These are phyloP conservation scores for Acanthurus leucopareius DNA, from an alignment of 2,797 vertebrate genomes.

Conservation along the genomic window DNA sequence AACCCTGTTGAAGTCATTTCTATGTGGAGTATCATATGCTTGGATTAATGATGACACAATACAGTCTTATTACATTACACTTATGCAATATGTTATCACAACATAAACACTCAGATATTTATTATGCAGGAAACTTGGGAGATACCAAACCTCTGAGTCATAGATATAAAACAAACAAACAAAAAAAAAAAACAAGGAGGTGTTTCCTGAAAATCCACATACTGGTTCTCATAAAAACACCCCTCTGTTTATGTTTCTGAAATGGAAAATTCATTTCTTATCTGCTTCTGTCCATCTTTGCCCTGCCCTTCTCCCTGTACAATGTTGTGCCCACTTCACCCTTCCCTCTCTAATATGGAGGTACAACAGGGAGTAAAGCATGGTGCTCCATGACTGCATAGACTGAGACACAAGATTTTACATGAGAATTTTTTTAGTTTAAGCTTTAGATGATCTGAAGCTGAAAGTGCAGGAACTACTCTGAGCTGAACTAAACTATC, in stretches of 20 bases:
- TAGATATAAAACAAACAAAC: no score
- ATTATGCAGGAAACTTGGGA: conserved; percentile 25
- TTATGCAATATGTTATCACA: conserved; percentile 40
- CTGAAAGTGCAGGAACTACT: no score
- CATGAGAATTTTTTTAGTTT: no score
- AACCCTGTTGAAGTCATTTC: not conserved
- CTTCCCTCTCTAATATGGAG: not conserved
- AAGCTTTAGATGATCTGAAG: no score
- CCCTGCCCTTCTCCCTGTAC: conserved; percentile 13
- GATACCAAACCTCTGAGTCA: conserved; percentile 46
- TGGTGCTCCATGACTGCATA: no score
- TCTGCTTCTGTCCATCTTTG: conserved; percentile 49
- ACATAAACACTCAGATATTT: conserved; percentile 37
- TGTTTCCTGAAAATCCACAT: conserved; percentile 69
- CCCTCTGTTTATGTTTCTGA: conserved; percentile 68
- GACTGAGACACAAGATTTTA: no score
- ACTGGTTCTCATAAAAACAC: conserved; percentile 55
- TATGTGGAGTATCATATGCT: not conserved
- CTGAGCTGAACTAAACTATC: no score
- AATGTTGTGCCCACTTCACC: not conserved
- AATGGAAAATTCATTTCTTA: conserved; percentile 69
- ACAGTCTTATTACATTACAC: conserved; percentile 17
- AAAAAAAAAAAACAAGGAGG: conserved; percentile 8
- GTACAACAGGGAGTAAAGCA: no score
- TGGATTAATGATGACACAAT: conserved; percentile 26